Percentiles rank a stretch among this genome's conserved stretches.
phyloP scores from a whole-genome alignment of 2,113 vertebrate genomes.

The Hirundichthys speculiger region DNA sequence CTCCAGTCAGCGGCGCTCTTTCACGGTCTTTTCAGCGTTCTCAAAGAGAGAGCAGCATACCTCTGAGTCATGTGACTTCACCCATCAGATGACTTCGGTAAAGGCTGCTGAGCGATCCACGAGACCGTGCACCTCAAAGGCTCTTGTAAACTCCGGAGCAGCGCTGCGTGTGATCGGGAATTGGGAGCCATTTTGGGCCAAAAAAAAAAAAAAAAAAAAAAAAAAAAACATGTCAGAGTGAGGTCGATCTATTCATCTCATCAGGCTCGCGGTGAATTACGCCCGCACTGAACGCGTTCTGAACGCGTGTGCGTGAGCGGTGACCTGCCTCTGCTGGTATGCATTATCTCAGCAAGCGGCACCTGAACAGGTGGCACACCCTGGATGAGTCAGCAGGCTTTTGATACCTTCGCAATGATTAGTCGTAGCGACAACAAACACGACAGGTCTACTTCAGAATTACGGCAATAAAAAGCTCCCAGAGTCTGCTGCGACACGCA shows the following conservation, averaged over 20 bases:
- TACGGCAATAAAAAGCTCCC: slow-evolving; percentile 1
- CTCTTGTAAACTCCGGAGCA: not conserved
- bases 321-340: slow-evolving; percentile 55
- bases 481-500: not conserved
- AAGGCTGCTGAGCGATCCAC: not conserved
- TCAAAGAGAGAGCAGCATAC: slow-evolving; percentile 13
- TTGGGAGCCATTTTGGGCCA: not conserved
- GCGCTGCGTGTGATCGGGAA: not conserved
- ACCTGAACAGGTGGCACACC: slow-evolving; percentile 70
- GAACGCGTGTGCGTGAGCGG: slow-evolving; percentile 6
- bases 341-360: slow-evolving; percentile 21
- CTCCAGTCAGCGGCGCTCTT: not conserved
- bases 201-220: not conserved
- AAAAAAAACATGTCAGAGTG: not conserved
- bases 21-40: not conserved
- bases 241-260: not conserved
- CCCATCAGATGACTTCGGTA: slow-evolving; percentile 40
- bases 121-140: not conserved
- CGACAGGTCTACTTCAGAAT: not conserved
- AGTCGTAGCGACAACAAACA: slow-evolving; percentile 11
- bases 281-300: not conserved
- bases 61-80: slow-evolving; percentile 43
- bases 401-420: slow-evolving; percentile 18
- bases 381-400: slow-evolving; percentile 45
- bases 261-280: not conserved